Conservation (phyloP, 2,888 invertebrate species). For the Anthoptus insignis region DNA sequence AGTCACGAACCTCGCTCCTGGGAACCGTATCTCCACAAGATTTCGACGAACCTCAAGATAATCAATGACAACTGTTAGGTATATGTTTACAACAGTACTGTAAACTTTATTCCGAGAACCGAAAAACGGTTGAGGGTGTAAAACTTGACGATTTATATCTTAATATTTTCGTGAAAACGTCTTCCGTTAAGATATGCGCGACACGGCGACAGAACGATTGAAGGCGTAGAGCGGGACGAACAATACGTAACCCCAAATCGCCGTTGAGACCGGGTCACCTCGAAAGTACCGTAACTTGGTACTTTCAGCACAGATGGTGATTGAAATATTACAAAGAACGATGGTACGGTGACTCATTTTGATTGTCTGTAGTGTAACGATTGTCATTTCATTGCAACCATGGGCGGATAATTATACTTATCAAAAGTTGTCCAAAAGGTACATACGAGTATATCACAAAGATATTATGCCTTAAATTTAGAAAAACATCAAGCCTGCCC, state of each 20-base stretch:
- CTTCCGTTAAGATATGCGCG: slow-evolving; percentile 22
- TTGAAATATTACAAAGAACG: slow-evolving; percentile 24
- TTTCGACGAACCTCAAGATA: slow-evolving; percentile 61
- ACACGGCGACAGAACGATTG: slow-evolving; percentile 24
- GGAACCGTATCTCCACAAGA: slow-evolving; percentile 59
- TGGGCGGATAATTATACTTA: no score
- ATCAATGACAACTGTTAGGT: slow-evolving; percentile 51
- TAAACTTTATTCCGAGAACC: slow-evolving; percentile 40
- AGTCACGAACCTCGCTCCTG: slow-evolving; percentile 68
- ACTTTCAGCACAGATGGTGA: slow-evolving; percentile 17
- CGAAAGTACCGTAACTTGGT: slow-evolving; percentile 58
- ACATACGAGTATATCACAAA: no score
- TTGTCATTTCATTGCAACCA: no score
- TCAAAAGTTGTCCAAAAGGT: no score
- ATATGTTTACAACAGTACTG: slow-evolving; percentile 39
- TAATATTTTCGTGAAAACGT: slow-evolving; percentile 13
- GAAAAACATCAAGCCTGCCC: no score
- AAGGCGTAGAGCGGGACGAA: slow-evolving; percentile 33
- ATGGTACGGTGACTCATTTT: slow-evolving; percentile 10
- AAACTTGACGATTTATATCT: slow-evolving; percentile 15
- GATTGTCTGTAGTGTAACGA: slow-evolving; percentile 31
- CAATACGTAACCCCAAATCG: slow-evolving; percentile 56
- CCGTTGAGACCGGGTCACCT: slow-evolving; percentile 67
- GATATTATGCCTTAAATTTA: no score
- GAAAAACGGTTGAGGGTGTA: slow-evolving; percentile 30